Conservation (phyloP, 2,113 vertebrate genomes). For the Pseudonaja textilis region DNA sequence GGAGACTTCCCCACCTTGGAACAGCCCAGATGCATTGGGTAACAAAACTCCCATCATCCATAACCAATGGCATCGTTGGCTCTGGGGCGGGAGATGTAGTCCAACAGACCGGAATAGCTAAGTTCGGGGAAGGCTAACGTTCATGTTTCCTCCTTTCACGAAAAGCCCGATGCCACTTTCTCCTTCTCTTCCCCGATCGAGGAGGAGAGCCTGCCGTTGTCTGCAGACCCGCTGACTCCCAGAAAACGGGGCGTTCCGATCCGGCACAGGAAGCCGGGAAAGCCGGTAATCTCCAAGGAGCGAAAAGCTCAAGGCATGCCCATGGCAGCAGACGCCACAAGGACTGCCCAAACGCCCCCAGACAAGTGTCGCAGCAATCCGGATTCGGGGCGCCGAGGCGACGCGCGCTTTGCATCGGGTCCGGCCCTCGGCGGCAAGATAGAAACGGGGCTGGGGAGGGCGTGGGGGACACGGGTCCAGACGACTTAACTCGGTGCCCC, state of each 20-base stretch:
- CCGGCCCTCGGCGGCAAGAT: not conserved
- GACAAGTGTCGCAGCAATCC: not conserved
- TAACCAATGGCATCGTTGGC: not conserved
- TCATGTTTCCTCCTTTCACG: not conserved
- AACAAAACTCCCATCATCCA: not conserved
- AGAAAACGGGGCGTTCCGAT: not conserved
- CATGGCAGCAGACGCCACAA: not conserved
- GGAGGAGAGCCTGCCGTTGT: not conserved
- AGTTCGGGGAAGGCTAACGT: not conserved
- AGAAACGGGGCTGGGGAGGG: not conserved
- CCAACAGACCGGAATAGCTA: not conserved
- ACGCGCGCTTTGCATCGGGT: not conserved
- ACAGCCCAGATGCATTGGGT: not conserved
- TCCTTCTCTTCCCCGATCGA: not conserved
- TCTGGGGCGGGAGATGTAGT: not conserved
- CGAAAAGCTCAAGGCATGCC: not conserved
- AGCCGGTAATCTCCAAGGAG: not conserved
- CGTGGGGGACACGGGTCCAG: not conserved
- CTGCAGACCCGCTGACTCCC: too few species aligned
- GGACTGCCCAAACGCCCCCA: not conserved
- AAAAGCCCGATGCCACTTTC: not conserved
- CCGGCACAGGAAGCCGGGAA: not conserved
- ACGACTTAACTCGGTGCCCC: not conserved
- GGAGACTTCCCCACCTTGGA: not conserved
- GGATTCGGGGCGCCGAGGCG: not conserved